phyloP scores from a whole-genome alignment of 2,888 invertebrate species.

The Lithophane ornitopus region DNA sequence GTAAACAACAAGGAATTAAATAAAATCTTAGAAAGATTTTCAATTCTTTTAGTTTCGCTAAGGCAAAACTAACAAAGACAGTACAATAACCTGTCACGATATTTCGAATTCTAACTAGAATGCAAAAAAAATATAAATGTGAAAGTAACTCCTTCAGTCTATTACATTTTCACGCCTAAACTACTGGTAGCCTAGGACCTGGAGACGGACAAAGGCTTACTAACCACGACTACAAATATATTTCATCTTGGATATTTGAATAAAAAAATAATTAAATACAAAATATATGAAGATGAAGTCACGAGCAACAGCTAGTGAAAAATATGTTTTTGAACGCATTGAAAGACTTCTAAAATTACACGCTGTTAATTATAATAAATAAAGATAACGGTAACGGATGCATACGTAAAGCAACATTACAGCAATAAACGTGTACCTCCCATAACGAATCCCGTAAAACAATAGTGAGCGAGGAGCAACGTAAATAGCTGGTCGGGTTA shows the following conservation, averaged over 20 bases:
- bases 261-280: neutral
- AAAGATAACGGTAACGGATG: conserved; percentile 5
- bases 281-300: neutral
- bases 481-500: conserved; percentile 63
- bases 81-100: neutral
- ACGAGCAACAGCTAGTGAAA: neutral
- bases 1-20: conserved; percentile 28
- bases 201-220: neutral
- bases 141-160: neutral
- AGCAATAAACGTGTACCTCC: conserved; percentile 24
- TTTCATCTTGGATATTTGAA: neutral
- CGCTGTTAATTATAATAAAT: neutral
- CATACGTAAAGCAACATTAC: conserved; percentile 6
- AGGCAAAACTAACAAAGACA: neutral
- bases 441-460: conserved; percentile 58
- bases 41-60: neutral
- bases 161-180: neutral
- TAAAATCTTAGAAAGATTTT: neutral
- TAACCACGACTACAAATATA: too few species aligned
- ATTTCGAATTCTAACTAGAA: neutral
- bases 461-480: conserved; percentile 56
- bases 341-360: conserved; percentile 1
- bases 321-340: neutral
- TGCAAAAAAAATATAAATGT: neutral
- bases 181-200: neutral